Evolutionary conservation across 1,140 invertebrate species (phyloP), one percentile per base, ranked within the genome.

Genomic region (Chelonus insularis): DNA sequence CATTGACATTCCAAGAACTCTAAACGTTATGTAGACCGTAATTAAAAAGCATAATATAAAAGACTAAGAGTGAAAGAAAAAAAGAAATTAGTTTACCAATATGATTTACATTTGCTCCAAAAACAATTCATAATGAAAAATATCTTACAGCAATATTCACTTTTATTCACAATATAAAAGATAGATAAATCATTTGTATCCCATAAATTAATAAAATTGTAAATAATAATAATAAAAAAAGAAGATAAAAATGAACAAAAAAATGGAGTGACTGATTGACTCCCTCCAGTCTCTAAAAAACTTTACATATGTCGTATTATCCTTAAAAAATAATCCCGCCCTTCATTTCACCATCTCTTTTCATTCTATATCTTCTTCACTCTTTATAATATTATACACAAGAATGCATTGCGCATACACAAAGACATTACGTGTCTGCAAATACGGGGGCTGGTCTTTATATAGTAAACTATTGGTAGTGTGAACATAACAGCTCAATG

Each of bases 401-500:
- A n/a, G 14, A 11, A 21, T 48, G 14, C 23, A 51, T n/a, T 32
- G 29, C 9, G 8, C 34, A 51, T 12, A 14, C 6, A 32, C 34
- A 45, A 8, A 50, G 11, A 25, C n/a, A 16, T 32, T 12, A 51
- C 29, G 11, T n/a, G 20, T 25, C 18, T 23, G 21, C 23, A 32
- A 3, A 25, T 23, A 18, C 14, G 21, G 4, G 58, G 32, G 47
- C 50, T 47, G 41, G 52, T 37, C 51, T 48, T 56, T 54, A 20
- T 51, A 18, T 21, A 54, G 52, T 55, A 62, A 62, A 62, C 60
- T 62, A 62, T 62, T 62, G 60, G 60, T 58, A 58, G 57, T 75
- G 73, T 68, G 74, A 77, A 78, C 25, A 29, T 29, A 29, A 29
- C 72, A 74, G 72, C 74, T 81, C 77, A 77, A 79, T 78, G 70